Percentiles rank a stretch among this genome's conserved stretches.
Conservation (phyloP, 1,140 invertebrate genomes). For the Hylaeus anthracinus region DNA sequence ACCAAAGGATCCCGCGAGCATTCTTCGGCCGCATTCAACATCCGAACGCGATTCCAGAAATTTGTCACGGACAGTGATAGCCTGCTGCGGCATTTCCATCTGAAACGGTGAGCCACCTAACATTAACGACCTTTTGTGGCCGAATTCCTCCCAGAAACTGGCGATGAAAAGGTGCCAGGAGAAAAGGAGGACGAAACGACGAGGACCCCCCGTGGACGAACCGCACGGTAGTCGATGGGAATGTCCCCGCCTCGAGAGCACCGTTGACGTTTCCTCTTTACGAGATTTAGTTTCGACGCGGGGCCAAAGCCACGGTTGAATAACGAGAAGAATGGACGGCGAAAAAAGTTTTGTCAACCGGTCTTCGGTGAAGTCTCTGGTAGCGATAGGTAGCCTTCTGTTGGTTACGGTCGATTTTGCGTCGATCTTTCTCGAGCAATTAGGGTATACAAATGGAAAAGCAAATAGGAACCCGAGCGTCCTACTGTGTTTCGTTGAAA, state of each 20-base stretch:
- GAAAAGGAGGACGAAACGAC: constrained; percentile 56
- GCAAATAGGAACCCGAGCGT: background rate
- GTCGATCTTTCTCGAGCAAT: background rate
- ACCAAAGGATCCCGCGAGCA: background rate
- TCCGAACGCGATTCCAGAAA: constrained; percentile 31
- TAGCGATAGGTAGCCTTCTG: constrained; percentile 12
- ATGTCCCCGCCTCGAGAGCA: constrained; percentile 72
- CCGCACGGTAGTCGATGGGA: constrained; percentile 72
- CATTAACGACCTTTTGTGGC: constrained; percentile 54
- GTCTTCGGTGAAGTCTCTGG: background rate
- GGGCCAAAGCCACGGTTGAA: constrained; percentile 31
- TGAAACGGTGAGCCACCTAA: constrained; percentile 12
- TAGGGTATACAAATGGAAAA: background rate
- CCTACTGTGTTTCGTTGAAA: no score
- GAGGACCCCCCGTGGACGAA: constrained; percentile 66
- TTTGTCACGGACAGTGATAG: constrained; percentile 54
- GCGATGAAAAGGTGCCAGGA: constrained; percentile 51
- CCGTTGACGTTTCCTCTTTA: constrained; percentile 69
- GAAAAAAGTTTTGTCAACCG: constrained; percentile 38
- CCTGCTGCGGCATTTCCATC: constrained; percentile 11
- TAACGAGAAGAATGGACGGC: constrained; percentile 29
- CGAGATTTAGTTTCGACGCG: constrained; percentile 70
- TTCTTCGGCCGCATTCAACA: constrained; percentile 15
- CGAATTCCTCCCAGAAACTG: constrained; percentile 52
- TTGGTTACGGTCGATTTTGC: background rate